These are phyloP conservation scores for Fundulus diaphanus DNA, from an alignment of 2,797 vertebrate species.

Conservation along the genomic window DNA sequence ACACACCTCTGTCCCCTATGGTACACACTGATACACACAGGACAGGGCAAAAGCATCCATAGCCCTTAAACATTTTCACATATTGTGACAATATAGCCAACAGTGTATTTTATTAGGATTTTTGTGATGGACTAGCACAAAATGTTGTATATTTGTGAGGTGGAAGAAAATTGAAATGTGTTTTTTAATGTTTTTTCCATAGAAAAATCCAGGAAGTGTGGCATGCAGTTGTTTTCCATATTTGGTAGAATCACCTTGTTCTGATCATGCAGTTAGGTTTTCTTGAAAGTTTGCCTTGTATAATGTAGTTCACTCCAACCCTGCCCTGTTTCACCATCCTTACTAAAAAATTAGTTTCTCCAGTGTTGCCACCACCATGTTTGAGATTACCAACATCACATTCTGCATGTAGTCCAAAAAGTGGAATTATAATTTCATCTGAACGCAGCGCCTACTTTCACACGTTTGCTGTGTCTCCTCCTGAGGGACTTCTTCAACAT, in stretches of 20 bases:
- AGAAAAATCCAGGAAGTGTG: background rate
- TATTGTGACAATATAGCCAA: background rate
- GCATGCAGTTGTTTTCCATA: background rate
- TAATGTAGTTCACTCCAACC: no score
- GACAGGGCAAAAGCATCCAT: background rate
- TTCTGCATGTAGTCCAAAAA: no score
- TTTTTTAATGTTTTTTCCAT: background rate
- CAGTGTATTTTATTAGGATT: background rate
- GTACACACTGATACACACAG: slow-evolving; percentile 45
- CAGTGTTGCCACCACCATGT: no score
- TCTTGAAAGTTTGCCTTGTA: background rate
- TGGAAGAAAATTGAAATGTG: background rate
- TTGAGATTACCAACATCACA: no score
- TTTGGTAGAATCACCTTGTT: background rate
- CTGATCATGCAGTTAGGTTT: background rate
- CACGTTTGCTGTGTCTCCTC: no score
- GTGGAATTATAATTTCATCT: background rate
- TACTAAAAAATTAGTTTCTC: no score
- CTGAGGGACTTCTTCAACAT: no score
- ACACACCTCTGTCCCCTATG: slow-evolving; percentile 92
- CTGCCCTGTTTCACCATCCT: no score
- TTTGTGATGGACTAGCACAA: background rate
- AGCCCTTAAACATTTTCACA: background rate
- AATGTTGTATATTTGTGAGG: background rate
- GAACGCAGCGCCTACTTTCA: no score